These are phyloP conservation scores for Cylloceria caligata DNA, from an alignment of 2,888 invertebrate genomes.

Conservation along the genomic window DNA sequence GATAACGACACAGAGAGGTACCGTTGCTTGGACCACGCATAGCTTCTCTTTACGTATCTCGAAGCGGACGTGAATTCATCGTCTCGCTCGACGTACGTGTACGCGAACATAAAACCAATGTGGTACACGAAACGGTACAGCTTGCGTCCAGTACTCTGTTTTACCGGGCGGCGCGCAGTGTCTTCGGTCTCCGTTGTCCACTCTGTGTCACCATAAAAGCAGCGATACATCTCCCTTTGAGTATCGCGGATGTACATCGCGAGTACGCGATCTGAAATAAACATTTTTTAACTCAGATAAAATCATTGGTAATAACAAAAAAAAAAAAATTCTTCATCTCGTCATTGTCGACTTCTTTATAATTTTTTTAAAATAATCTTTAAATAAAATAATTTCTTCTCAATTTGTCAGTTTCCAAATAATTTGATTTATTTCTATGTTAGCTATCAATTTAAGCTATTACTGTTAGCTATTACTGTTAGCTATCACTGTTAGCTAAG, in stretches of 20 bases:
- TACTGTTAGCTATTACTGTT: too few relatives aligned
- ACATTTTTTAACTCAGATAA: background rate
- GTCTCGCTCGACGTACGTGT: constrained; percentile 10
- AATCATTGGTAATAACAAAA: background rate
- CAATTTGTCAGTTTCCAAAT: too few relatives aligned
- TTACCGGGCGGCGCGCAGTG: constrained; percentile 38
- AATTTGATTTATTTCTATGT: too few relatives aligned
- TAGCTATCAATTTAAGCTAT: too few relatives aligned
- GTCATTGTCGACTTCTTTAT: background rate
- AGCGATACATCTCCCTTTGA: background rate
- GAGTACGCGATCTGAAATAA: constrained; percentile 18
- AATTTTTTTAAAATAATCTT: too few relatives aligned
- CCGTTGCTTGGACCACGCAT: constrained; percentile 72
- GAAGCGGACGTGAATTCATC: constrained; percentile 34
- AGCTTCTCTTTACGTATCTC: constrained; percentile 29
- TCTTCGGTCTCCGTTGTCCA: constrained; percentile 29
- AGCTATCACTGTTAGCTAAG: too few relatives aligned
- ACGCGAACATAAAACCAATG: constrained; percentile 62
- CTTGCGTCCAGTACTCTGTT: constrained; percentile 62
- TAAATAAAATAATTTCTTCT: too few relatives aligned
- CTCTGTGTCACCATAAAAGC: constrained; percentile 20
- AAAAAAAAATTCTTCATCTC: background rate
- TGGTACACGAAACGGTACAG: constrained; percentile 75
- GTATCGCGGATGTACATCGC: background rate
- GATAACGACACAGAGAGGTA: constrained; percentile 3